Conservation (phyloP, 2,113 vertebrate genomes). For the western clawed frog (Xenopus tropicalis) region UCB_Xtro_10.0 CM004446.2:8802001-8802500, state of each 20-base stretch:
- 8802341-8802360: background rate
- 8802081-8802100: slow-evolving; percentile 1
- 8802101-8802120: background rate
- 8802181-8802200: slow-evolving; percentile 44
- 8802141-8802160: no score
- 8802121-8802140: background rate
- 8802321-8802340: background rate
- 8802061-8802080: background rate
- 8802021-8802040: slow-evolving; percentile 2
- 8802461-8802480: slow-evolving; percentile 7
- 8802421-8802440: background rate
- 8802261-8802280: background rate
- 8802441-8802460: background rate
- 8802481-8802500: background rate
- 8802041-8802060: slow-evolving; percentile 13
- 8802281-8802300: no score
- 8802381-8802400: slow-evolving; percentile 2
- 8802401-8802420: background rate
- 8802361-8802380: background rate
- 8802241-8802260: slow-evolving; percentile 10
- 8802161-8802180: no score
- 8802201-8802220: slow-evolving; percentile 48
- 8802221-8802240: slow-evolving; percentile 1
- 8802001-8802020: slow-evolving; percentile 2
- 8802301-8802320: no score